Conservation (phyloP, 2,113 vertebrate species). For the Notarius quadriscutis region DNA sequence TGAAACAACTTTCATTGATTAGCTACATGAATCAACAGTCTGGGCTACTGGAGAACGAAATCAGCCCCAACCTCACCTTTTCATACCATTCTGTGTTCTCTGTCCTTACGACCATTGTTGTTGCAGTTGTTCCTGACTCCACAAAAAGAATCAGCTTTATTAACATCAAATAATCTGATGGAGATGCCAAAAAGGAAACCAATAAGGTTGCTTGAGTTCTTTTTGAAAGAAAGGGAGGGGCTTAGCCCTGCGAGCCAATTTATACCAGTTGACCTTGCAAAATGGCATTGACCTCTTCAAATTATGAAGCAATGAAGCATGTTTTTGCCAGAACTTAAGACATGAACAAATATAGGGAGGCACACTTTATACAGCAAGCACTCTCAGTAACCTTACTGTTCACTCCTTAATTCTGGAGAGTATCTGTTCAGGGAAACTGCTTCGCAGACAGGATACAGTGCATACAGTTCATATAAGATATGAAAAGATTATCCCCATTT, state of each 20-base stretch:
- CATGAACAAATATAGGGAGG: background rate
- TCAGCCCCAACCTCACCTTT: background rate
- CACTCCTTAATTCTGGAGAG: background rate
- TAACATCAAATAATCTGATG: background rate
- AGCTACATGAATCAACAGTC: background rate
- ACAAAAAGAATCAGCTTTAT: background rate
- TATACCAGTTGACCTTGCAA: background rate
- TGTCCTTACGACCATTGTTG: background rate
- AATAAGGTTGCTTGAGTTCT: too few species aligned
- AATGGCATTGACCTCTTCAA: background rate
- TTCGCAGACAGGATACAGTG: background rate
- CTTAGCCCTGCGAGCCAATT: background rate
- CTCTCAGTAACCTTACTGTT: background rate
- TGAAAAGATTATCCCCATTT: background rate
- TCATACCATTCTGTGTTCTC: background rate
- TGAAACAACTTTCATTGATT: too few species aligned
- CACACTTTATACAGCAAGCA: background rate
- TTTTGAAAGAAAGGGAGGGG: background rate
- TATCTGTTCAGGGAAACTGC: background rate
- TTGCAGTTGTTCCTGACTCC: background rate
- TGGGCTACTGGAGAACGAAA: background rate
- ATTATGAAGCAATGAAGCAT: background rate
- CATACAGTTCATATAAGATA: background rate
- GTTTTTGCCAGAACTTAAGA: background rate
- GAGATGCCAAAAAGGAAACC: background rate